A percentile compares a stretch with the other conserved stretches of the same genome.
These are phyloP conservation scores for Girardinichthys multiradiatus DNA, from an alignment of 2,113 vertebrate genomes.

Conservation along the genomic window DNA sequence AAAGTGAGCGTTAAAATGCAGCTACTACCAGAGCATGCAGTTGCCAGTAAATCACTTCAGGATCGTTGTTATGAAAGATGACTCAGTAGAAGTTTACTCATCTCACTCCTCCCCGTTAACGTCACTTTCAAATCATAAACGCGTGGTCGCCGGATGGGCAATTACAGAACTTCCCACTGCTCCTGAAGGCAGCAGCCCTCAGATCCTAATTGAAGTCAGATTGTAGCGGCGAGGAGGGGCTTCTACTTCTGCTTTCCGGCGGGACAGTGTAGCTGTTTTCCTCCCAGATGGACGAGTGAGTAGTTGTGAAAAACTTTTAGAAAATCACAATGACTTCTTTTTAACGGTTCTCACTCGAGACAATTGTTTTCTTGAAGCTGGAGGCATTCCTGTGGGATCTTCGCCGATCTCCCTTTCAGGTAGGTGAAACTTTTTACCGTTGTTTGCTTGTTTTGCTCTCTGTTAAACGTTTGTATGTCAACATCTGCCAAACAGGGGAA, in stretches of 20 bases:
- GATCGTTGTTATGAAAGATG: background rate
- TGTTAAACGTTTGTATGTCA: background rate
- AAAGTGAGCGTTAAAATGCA: conserved; percentile 10
- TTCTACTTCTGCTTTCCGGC: conserved; percentile 29
- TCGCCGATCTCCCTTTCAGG: conserved; percentile 36
- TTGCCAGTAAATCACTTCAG: background rate
- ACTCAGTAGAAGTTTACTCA: background rate
- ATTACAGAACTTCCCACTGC: conserved; percentile 15
- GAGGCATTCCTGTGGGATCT: conserved; percentile 15
- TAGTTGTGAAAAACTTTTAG: conserved; percentile 1
- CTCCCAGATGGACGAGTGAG: conserved; percentile 22
- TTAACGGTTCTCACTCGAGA: background rate
- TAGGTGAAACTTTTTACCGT: conserved; percentile 22
- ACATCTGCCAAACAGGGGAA: background rate
- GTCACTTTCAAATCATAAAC: background rate
- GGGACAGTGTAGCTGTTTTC: conserved; percentile 25
- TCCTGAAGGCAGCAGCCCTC: conserved; percentile 50
- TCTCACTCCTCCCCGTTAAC: background rate
- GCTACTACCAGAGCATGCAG: background rate
- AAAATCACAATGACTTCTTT: background rate
- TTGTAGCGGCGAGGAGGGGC: conserved; percentile 59
- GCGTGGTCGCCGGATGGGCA: background rate
- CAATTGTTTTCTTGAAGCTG: background rate
- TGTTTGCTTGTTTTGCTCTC: background rate
- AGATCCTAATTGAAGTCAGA: conserved; percentile 69